Evolutionary conservation across 2,797 vertebrate genomes (phyloP).

Genomic region (Urosaurus nigricauda): DNA sequence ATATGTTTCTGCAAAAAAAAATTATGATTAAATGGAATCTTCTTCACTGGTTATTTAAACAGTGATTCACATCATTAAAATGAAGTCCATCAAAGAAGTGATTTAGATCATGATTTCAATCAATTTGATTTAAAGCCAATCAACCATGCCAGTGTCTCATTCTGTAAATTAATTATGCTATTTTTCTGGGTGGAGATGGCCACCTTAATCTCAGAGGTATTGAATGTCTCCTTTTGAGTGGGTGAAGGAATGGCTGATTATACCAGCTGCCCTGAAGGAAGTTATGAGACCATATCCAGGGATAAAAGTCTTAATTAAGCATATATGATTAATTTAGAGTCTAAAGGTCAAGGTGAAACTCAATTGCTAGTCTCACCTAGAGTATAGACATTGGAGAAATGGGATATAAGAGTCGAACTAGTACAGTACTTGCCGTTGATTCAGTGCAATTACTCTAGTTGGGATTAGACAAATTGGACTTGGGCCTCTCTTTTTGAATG

Average conservation of each 20-base stretch:
- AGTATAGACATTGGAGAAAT: neutral
- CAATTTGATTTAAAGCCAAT: too few relatives aligned
- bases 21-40: too few relatives aligned
- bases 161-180: too few relatives aligned
- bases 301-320: neutral
- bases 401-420: neutral
- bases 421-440: neutral
- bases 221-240: neutral
- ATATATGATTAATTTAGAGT: neutral
- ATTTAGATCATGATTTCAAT: too few relatives aligned
- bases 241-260: neutral
- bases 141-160: too few relatives aligned
- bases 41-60: too few relatives aligned
- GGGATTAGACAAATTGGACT: neutral
- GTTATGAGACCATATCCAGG: neutral
- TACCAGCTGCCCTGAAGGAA: neutral
- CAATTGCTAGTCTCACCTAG: neutral
- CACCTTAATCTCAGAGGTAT: neutral
- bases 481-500: neutral
- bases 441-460: neutral
- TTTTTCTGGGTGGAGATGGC: neutral
- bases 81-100: too few relatives aligned
- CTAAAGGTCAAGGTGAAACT: neutral
- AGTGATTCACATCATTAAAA: too few relatives aligned
- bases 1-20: too few relatives aligned